Percentiles rank a stretch among this genome's conserved stretches.
These are phyloP conservation scores for Caenorhabditis inopinata DNA, from an alignment of 1,140 invertebrate species.

Conservation along the genomic window DNA sequence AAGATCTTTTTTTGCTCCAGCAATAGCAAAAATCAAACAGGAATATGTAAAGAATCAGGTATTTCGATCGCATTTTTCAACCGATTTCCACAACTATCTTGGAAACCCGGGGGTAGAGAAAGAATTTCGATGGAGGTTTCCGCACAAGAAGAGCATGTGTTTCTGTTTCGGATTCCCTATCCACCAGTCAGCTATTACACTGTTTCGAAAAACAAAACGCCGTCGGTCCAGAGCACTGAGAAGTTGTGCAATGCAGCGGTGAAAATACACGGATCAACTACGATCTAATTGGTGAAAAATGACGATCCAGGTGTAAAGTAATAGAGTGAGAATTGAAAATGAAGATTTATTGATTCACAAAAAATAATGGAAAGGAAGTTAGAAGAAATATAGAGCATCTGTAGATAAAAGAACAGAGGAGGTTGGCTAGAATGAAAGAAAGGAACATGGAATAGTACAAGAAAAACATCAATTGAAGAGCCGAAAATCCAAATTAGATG, in stretches of 20 bases:
- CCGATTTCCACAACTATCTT: neutral
- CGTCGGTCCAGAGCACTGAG: neutral
- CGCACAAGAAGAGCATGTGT: conserved; percentile 5
- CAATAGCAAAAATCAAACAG: neutral
- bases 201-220: conserved; percentile 11
- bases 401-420: neutral
- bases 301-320: neutral
- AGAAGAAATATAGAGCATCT: neutral
- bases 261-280: neutral
- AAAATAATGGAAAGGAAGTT: neutral
- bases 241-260: neutral
- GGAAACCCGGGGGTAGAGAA: neutral
- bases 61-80: conserved; percentile 4
- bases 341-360: conserved; percentile 23
- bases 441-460: too few species aligned
- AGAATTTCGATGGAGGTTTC: neutral
- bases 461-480: too few species aligned
- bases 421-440: neutral
- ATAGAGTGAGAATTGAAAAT: neutral
- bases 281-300: neutral
- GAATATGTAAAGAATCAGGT: neutral
- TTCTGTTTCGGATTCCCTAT: conserved; percentile 8
- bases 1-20: neutral
- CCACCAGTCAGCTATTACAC: conserved; percentile 9
- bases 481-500: too few species aligned